These are phyloP conservation scores for Masticophis lateralis DNA, from an alignment of 2,797 vertebrate species.

Conservation along the genomic window DNA sequence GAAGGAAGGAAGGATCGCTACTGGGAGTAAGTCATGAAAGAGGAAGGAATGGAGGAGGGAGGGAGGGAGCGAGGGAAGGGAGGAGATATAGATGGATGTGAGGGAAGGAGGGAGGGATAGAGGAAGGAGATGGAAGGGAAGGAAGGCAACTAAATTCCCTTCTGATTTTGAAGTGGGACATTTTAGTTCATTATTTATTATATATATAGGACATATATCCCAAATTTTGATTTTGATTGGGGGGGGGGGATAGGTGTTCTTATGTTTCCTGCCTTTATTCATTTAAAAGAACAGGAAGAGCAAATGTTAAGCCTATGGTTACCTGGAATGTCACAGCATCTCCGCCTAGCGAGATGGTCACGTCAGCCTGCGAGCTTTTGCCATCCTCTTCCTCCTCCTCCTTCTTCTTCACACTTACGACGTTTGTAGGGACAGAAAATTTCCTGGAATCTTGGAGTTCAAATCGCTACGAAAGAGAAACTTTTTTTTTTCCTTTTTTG, in stretches of 20 bases:
- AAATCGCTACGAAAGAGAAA: slow-evolving; percentile 79
- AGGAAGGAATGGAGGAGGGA: no score
- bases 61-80: no score
- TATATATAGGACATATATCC: no score
- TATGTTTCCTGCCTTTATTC: no score
- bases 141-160: background rate
- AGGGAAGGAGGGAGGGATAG: no score
- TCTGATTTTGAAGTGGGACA: no score
- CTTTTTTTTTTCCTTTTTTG: background rate
- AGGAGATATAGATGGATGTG: no score
- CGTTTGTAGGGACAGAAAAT: slow-evolving; percentile 61
- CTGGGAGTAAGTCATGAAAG: background rate
- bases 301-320: slow-evolving; percentile 14
- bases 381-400: slow-evolving; percentile 3
- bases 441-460: slow-evolving; percentile 79
- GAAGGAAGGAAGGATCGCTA: no score
- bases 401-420: slow-evolving; percentile 71
- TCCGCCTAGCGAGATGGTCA: slow-evolving; percentile 77
- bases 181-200: no score
- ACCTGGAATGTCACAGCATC: slow-evolving; percentile 87
- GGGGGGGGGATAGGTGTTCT: no score
- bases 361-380: slow-evolving; percentile 70
- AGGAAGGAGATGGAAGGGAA: background rate
- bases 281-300: background rate
- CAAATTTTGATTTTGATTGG: no score